Base-by-base conservation (phyloP, 2,797 vertebrate species). In the Sebastes trivittatus region DNA sequence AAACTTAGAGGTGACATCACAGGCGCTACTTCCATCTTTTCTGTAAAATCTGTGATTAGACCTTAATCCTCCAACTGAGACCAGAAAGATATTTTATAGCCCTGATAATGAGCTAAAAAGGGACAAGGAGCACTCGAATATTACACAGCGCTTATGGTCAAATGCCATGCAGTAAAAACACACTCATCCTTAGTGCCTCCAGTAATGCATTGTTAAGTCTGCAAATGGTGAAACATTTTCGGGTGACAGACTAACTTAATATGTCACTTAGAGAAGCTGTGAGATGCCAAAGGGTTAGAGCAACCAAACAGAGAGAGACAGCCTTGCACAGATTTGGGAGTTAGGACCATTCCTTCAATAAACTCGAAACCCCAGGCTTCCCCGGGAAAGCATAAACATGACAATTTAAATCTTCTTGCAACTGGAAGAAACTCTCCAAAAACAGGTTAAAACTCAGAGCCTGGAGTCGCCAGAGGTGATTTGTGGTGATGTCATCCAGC, bases 401-500 rank as follows among this genome's bases (percentile, higher is more conserved):
- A 71, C 56, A 80, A 75, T 75, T 81, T 64, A 60, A 81, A 87
- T 83, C 62, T 36, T 86, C 74, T 6, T 49, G 54, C 77, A 81
- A 78, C 72, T 13, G 18, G 42, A 75, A 75, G 80, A 84, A 81
- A 87, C 25, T 8, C 80, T 87, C 22, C 20, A 75, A 83, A 83
- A 87, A 89, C 72, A 82, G 80, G 75, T 88, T 82, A 52, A 78
- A 81, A 85, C 70, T 27, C 34, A 2, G 38, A 78, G 80, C 74
- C 65, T 23, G 49, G 63, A 75, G 82, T 82, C 38, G 86, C 90
- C 81, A 81, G 86, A 80, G 82, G 90, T 91, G 91, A 92, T 93
- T 90, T 86, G 90, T 83, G 80, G 80, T 91, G 93, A 93, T 94
- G 93, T 93, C 93, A 93, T 81, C 71, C 38, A 30, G 81, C 88